These are phyloP conservation scores for Mesorhabditis sp. DNA, from an alignment of 2,888 invertebrate genomes.

Conservation along the genomic window DNA sequence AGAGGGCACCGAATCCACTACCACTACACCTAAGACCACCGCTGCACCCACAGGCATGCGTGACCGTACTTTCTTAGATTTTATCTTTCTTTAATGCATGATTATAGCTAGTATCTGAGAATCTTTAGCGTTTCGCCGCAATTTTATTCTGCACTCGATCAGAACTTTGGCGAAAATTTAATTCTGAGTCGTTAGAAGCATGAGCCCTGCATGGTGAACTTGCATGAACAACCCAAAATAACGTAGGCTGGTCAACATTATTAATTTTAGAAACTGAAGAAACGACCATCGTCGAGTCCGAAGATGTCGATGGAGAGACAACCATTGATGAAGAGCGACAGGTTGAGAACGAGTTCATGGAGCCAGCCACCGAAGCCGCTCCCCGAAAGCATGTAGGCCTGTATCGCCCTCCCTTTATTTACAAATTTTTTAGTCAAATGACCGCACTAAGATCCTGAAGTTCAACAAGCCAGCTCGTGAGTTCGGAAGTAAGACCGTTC, in stretches of 20 bases:
- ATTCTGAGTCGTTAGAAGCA: no score
- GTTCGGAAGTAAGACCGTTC: not conserved
- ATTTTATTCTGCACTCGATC: no score
- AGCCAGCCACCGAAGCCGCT: not conserved
- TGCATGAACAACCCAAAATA: no score
- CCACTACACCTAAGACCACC: slow-evolving; percentile 14
- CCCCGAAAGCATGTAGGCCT: not conserved
- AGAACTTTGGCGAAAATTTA: no score
- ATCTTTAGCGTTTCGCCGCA: no score
- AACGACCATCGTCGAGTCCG: slow-evolving; percentile 7
- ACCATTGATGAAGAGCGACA: not conserved
- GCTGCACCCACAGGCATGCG: not conserved
- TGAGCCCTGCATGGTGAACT: no score
- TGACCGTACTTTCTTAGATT: no score
- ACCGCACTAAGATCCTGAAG: not conserved
- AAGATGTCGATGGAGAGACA: slow-evolving; percentile 7
- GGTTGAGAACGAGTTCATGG: not conserved
- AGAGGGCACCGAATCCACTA: slow-evolving; percentile 11
- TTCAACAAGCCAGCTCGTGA: slow-evolving; percentile 3
- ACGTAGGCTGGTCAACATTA: not conserved
- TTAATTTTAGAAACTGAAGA: slow-evolving; percentile 5
- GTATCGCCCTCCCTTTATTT: not conserved
- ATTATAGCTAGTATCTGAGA: no score
- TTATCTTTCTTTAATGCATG: no score
- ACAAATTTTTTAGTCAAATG: slow-evolving; percentile 9